Percentiles rank a stretch among this genome's conserved stretches.
Conservation (phyloP, 2,888 invertebrate species). For the Metallyticus violacea region DNA sequence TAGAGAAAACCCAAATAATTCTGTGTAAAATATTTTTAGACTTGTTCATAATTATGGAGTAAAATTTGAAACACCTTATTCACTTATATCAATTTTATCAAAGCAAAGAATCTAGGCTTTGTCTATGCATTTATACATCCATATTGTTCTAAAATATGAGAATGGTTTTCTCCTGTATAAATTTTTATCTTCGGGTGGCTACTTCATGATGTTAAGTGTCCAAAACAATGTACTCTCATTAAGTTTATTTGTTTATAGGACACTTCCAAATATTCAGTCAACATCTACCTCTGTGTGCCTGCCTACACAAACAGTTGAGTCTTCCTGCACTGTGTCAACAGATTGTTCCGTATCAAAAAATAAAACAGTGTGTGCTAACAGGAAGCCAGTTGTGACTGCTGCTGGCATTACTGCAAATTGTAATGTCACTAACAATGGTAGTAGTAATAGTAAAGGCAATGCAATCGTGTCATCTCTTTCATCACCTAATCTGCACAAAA, state of each 20-base stretch:
- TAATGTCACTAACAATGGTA: conserved; percentile 33
- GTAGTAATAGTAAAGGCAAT: conserved; percentile 5
- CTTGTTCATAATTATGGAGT: too few relatives aligned
- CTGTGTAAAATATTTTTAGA: too few relatives aligned
- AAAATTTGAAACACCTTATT: too few relatives aligned
- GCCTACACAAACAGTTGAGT: neutral
- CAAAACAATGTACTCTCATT: too few relatives aligned
- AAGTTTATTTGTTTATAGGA: neutral
- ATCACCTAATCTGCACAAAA: conserved; percentile 47
- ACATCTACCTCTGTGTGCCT: neutral
- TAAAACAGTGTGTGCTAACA: neutral
- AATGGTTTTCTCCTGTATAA: too few relatives aligned
- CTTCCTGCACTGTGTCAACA: neutral
- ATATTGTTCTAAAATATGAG: too few relatives aligned
- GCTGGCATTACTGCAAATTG: neutral
- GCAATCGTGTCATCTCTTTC: conserved; percentile 39
- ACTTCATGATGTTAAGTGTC: too few relatives aligned
- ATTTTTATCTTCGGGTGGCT: too few relatives aligned
- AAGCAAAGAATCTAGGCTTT: too few relatives aligned
- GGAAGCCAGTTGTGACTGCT: neutral
- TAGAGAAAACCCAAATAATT: too few relatives aligned
- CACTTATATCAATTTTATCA: too few relatives aligned
- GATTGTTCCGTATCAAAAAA: neutral
- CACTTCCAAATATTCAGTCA: neutral
- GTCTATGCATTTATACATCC: too few relatives aligned